A percentile compares a stretch with the other conserved stretches of the same genome.
Evolutionary conservation across 2,797 vertebrate species (phyloP).

Genomic region (Catamblyrhynchus diadema): DNA sequence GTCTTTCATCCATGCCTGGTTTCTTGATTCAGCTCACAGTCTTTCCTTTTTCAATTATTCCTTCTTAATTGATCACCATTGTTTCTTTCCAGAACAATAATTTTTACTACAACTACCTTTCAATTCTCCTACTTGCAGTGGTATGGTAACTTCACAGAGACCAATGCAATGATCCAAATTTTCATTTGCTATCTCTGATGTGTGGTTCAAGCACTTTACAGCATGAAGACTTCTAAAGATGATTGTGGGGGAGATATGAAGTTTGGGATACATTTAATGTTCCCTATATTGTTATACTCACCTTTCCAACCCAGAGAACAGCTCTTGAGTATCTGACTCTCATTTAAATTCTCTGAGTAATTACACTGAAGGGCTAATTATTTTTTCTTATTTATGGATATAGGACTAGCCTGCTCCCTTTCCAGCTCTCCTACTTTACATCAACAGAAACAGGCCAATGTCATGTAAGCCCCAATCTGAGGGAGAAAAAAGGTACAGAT

Average conservation of each 20-base stretch:
- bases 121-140: background rate
- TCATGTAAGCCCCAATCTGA: background rate
- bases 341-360: background rate
- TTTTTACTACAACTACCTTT: background rate
- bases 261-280: background rate
- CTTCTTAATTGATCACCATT: background rate
- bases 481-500: background rate
- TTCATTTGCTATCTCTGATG: background rate
- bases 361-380: background rate
- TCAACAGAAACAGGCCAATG: background rate
- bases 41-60: background rate
- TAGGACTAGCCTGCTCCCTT: background rate
- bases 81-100: background rate
- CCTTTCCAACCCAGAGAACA: background rate
- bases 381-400: background rate
- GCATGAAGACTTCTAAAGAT: background rate
- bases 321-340: background rate
- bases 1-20: background rate
- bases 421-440: background rate
- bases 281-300: background rate
- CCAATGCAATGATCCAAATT: background rate
- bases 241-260: background rate
- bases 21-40: background rate
- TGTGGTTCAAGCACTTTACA: background rate
- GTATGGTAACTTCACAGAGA: background rate